Evolutionary conservation across 2,113 vertebrate genomes (phyloP), one percentile per base, ranked within the genome.

Genomic region (Australoheros scitulus): DNA sequence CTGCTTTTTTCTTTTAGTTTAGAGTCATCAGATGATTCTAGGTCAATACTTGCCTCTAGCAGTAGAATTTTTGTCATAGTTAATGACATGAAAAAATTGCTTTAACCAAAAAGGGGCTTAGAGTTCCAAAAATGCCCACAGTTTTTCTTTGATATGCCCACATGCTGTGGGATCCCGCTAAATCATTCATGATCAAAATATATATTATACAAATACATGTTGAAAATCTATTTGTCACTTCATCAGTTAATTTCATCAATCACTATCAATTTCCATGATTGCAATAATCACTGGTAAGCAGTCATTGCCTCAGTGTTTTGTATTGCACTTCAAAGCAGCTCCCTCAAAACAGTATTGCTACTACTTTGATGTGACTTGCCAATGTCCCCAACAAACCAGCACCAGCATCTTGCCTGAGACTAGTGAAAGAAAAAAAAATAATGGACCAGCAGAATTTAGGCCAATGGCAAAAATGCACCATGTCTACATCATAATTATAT

Each of bases 21-120:
- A 79, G 47, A 83, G 63, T 86, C 63, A 81, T 77, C 76, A 65
- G 60, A 87, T 82, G 83, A 92, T 91, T 91, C 80, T 90, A 80
- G 82, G 86, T 90, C 91, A 90, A 85, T 85, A 77, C 68, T 84
- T 36, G 64, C 86, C 81, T 89, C 15, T 13, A 82, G 80, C 59
- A 0, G 43, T 76, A 38, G 84, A 80, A 52, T 87, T 90, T 85
- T 78, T 83, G 83, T 86, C 84, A 90, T 74, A 81, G 78, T 88
- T 88, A 88, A 90, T 87, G 64, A 84, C 61, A 38, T 22, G 57
- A 70, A 82, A 83, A 88, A 87, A 75, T 20, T 36, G 13, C 76
- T 68, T 56, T 41, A 63, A 76, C 65, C 68, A 58, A 83, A 88
- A 87, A 82, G 55, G 76, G 15, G 22, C 63, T 83, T 43, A 79